phyloP scores from a whole-genome alignment of 2,797 vertebrate genomes.

The Microctenopoma stevenorrisi region DNA sequence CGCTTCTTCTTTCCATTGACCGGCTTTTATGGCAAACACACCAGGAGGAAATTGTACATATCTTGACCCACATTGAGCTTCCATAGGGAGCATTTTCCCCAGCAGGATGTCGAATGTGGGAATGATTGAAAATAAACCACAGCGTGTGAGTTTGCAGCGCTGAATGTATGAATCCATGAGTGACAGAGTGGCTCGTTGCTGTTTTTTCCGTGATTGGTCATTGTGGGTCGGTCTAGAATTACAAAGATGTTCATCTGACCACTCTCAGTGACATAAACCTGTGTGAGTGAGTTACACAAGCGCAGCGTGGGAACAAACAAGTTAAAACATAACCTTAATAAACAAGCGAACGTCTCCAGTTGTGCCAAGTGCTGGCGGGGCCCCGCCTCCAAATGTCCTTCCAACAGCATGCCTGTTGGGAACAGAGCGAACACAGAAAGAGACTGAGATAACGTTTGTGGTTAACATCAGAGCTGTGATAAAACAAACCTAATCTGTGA shows the following conservation, averaged over 20 bases:
- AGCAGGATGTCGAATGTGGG: neutral
- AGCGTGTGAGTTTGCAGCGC: neutral
- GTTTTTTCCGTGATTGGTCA: neutral
- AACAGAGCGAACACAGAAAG: neutral
- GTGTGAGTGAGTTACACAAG: neutral
- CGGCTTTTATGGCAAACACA: no score
- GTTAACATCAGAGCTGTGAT: conserved; percentile 34
- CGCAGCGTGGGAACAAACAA: neutral
- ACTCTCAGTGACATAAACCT: neutral
- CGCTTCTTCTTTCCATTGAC: no score
- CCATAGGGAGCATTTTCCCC: neutral
- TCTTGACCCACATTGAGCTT: neutral
- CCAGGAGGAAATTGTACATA: neutral
- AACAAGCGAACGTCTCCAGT: neutral
- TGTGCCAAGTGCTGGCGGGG: neutral
- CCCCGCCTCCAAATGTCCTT: neutral
- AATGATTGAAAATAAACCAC: neutral
- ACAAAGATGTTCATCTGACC: neutral
- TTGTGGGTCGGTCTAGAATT: neutral
- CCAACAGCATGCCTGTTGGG: neutral
- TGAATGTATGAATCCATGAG: neutral
- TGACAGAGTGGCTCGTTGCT: neutral
- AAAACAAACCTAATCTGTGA: conserved; percentile 51
- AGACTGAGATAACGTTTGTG: conserved; percentile 12
- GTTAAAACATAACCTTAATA: neutral